Conservation (phyloP, 2,888 invertebrate genomes). For the Hetaerina titia region DNA sequence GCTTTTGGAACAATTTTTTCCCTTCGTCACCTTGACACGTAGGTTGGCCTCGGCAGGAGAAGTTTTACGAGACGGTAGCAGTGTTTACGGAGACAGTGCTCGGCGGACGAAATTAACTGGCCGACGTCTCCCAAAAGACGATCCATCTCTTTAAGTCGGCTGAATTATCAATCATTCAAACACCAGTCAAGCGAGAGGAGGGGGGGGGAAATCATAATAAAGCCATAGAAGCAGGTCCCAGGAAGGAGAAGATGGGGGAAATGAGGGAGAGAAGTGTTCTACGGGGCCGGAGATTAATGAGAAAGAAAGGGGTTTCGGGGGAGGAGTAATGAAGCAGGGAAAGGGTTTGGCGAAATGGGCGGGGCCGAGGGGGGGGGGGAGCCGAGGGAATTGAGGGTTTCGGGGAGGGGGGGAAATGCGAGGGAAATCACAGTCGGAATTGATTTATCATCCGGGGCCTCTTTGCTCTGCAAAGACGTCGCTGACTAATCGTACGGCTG, state of each 20-base stretch:
- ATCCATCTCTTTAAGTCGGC: not conserved
- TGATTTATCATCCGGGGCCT: constrained; percentile 19
- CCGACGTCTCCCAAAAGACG: not conserved
- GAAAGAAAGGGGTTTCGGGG: constrained; percentile 1
- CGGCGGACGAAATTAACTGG: not conserved
- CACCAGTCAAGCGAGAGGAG: not conserved
- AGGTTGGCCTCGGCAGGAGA: not conserved
- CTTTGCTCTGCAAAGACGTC: not conserved
- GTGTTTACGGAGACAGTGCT: not conserved
- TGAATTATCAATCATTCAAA: constrained; percentile 34
- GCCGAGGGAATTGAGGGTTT: not conserved
- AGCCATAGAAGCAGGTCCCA: not conserved
- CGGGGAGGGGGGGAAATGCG: not conserved
- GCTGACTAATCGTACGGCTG: not conserved
- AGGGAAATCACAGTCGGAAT: constrained; percentile 27
- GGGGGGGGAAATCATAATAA: constrained; percentile 7
- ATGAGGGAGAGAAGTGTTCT: not conserved
- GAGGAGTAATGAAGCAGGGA: not conserved
- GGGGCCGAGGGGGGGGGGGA: not conserved
- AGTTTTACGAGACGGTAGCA: not conserved
- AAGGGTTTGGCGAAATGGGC: not conserved
- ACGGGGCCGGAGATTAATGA: constrained; percentile 6
- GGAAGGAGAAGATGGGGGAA: not conserved
- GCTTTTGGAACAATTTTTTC: too few species aligned
- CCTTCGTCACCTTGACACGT: not conserved